Evolutionary conservation across 2,888 invertebrate genomes (phyloP).

Genomic region (Clivina fossor): DNA sequence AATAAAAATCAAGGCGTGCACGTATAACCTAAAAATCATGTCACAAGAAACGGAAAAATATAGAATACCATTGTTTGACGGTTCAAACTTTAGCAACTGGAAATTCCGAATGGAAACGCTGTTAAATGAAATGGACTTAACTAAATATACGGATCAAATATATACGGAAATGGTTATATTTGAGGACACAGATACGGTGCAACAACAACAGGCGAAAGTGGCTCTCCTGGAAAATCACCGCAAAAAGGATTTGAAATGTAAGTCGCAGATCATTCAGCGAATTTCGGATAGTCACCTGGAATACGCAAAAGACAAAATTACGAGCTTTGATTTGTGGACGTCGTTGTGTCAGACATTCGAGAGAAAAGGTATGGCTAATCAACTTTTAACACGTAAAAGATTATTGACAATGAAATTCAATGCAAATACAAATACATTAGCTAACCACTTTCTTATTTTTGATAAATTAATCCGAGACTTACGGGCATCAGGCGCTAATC

Average conservation of each 20-base stretch:
- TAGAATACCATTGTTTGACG: slow-evolving; percentile 35
- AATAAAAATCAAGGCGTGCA: no score
- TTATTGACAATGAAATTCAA: slow-evolving; percentile 33
- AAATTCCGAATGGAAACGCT: slow-evolving; percentile 36
- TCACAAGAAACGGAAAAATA: slow-evolving; percentile 11
- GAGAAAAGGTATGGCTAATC: slow-evolving; percentile 37
- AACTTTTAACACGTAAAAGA: slow-evolving; percentile 36
- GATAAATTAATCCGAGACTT: slow-evolving; percentile 41
- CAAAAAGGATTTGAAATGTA: slow-evolving; percentile 36
- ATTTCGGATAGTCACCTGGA: slow-evolving; percentile 39
- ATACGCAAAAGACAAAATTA: slow-evolving; percentile 39
- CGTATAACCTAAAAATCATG: no score
- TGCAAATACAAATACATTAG: slow-evolving; percentile 26
- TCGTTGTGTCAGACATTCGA: slow-evolving; percentile 35
- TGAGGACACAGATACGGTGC: background rate
- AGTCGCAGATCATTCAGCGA: slow-evolving; percentile 38
- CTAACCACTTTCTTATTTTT: slow-evolving; percentile 38
- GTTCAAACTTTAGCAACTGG: slow-evolving; percentile 35
- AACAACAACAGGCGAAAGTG: background rate
- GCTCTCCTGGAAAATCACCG: background rate
- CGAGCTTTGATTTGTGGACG: slow-evolving; percentile 37
- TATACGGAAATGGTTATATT: slow-evolving; percentile 13
- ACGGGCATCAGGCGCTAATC: slow-evolving; percentile 38
- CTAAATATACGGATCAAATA: slow-evolving; percentile 12
- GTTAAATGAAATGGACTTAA: slow-evolving; percentile 34